A percentile compares a stretch with the other conserved stretches of the same genome.
phyloP scores from a whole-genome alignment of 2,113 vertebrate species.

The Formicarius rufipectus region DNA sequence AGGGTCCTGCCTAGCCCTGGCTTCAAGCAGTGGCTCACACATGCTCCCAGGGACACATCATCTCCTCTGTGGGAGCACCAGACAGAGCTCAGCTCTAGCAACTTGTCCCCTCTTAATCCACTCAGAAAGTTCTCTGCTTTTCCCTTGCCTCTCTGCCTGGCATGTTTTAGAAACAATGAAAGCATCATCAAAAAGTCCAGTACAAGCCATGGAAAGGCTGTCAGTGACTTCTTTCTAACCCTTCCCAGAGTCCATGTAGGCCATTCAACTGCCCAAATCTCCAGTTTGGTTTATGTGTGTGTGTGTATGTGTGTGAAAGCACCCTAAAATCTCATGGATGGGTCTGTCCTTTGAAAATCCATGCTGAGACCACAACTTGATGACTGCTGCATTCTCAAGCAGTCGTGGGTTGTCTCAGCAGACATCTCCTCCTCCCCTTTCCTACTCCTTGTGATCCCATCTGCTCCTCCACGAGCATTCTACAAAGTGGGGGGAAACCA shows the following conservation, averaged over 20 bases:
- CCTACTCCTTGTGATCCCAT: neutral
- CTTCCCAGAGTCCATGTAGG: neutral
- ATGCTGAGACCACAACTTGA: neutral
- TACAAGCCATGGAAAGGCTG: neutral
- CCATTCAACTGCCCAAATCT: neutral
- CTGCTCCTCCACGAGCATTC: neutral
- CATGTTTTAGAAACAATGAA: neutral
- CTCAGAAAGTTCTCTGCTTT: neutral
- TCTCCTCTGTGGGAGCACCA: fast-evolving
- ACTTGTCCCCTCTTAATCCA: neutral
- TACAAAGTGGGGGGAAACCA: neutral
- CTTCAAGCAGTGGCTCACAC: neutral
- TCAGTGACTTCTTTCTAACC: neutral
- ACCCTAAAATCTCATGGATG: neutral
- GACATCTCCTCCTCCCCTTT: neutral
- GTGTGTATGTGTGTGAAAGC: neutral
- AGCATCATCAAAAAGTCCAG: neutral
- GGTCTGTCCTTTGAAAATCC: neutral
- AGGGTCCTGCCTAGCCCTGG: neutral
- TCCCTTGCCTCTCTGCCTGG: neutral
- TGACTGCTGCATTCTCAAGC: neutral
- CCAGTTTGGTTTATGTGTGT: neutral
- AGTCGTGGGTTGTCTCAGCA: neutral
- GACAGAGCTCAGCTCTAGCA: neutral
- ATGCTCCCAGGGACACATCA: neutral